phyloP scores from a whole-genome alignment of 2,113 vertebrate species.

The Pavo muticus region DNA sequence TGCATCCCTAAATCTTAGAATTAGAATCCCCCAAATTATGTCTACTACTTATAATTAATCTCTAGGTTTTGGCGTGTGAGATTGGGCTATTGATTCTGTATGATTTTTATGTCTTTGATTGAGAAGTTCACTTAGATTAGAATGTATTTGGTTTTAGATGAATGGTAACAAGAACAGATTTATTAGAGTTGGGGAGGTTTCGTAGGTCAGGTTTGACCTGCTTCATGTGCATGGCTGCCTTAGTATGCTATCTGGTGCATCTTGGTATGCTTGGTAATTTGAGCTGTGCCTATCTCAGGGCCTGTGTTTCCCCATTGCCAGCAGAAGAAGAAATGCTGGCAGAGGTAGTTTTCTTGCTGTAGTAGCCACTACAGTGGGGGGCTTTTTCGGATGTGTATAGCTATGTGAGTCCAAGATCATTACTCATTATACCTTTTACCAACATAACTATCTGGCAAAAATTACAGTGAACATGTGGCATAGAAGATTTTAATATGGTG shows the following conservation, averaged over 20 bases:
- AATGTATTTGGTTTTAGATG: not conserved
- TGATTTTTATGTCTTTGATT: not conserved
- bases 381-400: not conserved
- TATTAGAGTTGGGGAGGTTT: not conserved
- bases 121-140: not conserved
- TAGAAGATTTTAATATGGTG: slow-evolving; percentile 2
- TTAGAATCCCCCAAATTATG: slow-evolving; percentile 6
- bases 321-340: not conserved
- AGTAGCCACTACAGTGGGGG: not conserved
- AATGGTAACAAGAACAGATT: not conserved
- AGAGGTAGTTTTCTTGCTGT: not conserved
- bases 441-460: slow-evolving; percentile 7
- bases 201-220: not conserved
- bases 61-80: not conserved
- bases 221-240: not conserved
- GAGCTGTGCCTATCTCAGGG: not conserved
- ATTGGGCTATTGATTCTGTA: not conserved
- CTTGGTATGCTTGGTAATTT: rapidly evolving
- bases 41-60: not conserved
- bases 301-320: not conserved
- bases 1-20: slow-evolving; percentile 25
- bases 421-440: not conserved
- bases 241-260: not conserved
- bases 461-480: not conserved
- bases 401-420: not conserved